Conservation (phyloP, 2,113 vertebrate species). For the Taxidea taxus region DNA sequence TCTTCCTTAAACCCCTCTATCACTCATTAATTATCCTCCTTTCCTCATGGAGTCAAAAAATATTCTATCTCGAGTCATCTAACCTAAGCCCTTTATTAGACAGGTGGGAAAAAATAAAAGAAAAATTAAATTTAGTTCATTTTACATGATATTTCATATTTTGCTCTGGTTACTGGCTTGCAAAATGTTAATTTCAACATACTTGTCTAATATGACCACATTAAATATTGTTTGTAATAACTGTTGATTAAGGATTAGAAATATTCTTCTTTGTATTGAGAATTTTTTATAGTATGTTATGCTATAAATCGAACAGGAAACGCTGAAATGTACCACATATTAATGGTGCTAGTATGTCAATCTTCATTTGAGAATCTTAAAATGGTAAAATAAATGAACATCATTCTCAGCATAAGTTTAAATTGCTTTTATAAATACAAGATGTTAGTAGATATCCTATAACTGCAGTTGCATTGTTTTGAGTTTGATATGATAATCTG, state of each 20-base stretch:
- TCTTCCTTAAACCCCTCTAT: neutral
- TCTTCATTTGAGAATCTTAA: neutral
- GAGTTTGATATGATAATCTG: conserved; percentile 36
- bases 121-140: neutral
- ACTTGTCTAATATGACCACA: neutral
- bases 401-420: conserved; percentile 1
- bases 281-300: neutral
- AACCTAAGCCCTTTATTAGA: neutral
- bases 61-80: neutral
- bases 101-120: neutral
- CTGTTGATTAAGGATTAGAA: neutral
- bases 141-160: conserved; percentile 16
- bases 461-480: neutral
- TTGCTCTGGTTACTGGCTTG: conserved; percentile 9
- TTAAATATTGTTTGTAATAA: neutral
- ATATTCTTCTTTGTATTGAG: neutral
- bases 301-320: neutral
- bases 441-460: neutral
- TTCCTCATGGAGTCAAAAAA: neutral
- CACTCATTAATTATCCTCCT: neutral
- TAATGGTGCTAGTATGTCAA: neutral
- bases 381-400: neutral
- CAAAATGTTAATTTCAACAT: neutral
- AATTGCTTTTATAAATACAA: neutral
- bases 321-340: neutral